Percentiles rank a stretch among this genome's conserved stretches.
phyloP scores from a whole-genome alignment of 1,140 invertebrate species.

The Drosophila malerkotliana region DNA sequence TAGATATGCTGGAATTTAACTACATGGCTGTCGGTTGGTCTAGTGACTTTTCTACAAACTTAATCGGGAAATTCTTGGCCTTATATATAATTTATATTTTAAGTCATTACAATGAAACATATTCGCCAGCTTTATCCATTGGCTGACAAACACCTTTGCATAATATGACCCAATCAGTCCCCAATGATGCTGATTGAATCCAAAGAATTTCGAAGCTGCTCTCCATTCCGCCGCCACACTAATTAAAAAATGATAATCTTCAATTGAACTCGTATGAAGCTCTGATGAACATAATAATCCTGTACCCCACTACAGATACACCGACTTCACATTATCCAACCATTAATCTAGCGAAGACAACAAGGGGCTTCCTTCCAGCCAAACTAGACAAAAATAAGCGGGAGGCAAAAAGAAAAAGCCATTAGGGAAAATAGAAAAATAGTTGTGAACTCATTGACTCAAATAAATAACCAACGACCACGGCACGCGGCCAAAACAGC shows the following conservation, averaged over 20 bases:
- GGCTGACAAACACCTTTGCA: too few species aligned
- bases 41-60: conserved; percentile 4
- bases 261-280: conserved; percentile 46
- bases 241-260: conserved; percentile 55
- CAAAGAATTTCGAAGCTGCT: background rate
- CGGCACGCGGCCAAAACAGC: conserved; percentile 39
- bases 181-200: background rate
- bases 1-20: conserved; percentile 5
- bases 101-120: too few species aligned
- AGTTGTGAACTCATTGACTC: conserved; percentile 82
- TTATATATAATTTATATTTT: too few species aligned
- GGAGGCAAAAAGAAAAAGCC: conserved; percentile 51
- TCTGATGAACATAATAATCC: conserved; percentile 33
- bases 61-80: conserved; percentile 48
- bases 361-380: conserved; percentile 64
- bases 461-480: conserved; percentile 71
- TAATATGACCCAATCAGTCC: conserved; percentile 1
- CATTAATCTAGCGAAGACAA: conserved; percentile 76
- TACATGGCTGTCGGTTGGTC: conserved; percentile 12
- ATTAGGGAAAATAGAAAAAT: conserved; percentile 75
- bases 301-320: conserved; percentile 8
- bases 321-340: conserved; percentile 66
- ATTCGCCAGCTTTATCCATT: too few species aligned
- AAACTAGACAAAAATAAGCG: conserved; percentile 14
- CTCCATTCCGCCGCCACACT: conserved; percentile 30